phyloP scores from a whole-genome alignment of 2,797 vertebrate species.

The Clamator glandarius region DNA sequence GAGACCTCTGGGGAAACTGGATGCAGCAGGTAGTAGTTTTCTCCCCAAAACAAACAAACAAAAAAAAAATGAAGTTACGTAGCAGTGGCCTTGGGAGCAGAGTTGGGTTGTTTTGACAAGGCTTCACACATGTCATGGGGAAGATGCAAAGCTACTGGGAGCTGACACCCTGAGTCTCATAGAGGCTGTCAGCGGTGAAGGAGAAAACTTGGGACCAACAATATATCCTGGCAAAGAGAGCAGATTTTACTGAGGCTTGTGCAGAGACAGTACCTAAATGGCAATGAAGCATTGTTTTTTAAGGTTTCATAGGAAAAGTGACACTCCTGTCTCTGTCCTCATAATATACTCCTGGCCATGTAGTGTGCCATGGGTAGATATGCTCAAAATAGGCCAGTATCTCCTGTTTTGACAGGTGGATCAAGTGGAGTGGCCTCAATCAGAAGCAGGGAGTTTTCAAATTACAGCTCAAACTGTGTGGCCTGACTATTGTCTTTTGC shows the following conservation, averaged over 20 bases:
- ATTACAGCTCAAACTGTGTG: background rate
- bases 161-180: background rate
- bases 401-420: background rate
- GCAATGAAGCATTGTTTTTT: background rate
- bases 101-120: background rate
- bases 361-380: background rate
- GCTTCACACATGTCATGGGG: background rate
- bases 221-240: background rate
- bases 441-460: background rate
- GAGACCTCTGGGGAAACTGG: background rate
- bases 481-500: background rate
- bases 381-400: background rate
- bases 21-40: rapidly evolving
- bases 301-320: background rate
- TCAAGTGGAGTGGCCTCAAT: background rate
- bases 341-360: background rate
- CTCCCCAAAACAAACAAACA: background rate
- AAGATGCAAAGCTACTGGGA: background rate
- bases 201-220: background rate
- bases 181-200: background rate
- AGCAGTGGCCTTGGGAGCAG: background rate
- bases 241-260: background rate
- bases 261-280: background rate
- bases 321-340: background rate
- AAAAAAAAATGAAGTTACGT: background rate